Evolutionary conservation across 2,797 vertebrate species (phyloP).

Genomic region (Intellagama lesueurii): DNA sequence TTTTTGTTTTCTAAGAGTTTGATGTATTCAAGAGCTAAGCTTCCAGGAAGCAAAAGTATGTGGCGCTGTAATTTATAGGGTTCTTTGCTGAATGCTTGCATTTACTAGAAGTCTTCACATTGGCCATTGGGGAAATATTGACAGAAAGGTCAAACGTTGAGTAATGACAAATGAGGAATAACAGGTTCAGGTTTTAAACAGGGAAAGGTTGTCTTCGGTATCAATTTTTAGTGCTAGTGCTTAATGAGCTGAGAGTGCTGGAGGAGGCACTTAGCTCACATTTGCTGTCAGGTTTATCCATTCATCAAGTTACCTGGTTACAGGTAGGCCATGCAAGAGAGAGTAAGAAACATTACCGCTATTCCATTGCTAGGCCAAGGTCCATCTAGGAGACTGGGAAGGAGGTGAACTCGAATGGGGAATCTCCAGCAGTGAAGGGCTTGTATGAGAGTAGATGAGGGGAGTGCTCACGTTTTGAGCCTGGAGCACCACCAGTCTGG

Average conservation of each 20-base stretch:
- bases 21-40: neutral
- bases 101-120: conserved; percentile 1
- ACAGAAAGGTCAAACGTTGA: conserved; percentile 15
- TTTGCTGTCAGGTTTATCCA: conserved; percentile 19
- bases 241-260: conserved; percentile 6
- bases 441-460: neutral
- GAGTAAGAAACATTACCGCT: neutral
- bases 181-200: conserved; percentile 14
- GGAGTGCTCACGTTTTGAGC: neutral
- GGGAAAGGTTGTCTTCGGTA: neutral
- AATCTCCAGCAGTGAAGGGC: neutral
- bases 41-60: neutral
- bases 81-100: neutral
- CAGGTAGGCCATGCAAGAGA: neutral
- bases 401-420: neutral
- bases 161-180: conserved; percentile 27
- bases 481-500: neutral
- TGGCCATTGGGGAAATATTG: conserved; percentile 24
- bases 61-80: neutral
- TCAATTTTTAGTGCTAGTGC: neutral
- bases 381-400: neutral
- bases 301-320: neutral
- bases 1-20: conserved; percentile 30
- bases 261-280: neutral
- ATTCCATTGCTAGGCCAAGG: neutral